These are phyloP conservation scores for Caiman crocodilus DNA, from an alignment of 2,797 vertebrate genomes.

Conservation along the genomic window DNA sequence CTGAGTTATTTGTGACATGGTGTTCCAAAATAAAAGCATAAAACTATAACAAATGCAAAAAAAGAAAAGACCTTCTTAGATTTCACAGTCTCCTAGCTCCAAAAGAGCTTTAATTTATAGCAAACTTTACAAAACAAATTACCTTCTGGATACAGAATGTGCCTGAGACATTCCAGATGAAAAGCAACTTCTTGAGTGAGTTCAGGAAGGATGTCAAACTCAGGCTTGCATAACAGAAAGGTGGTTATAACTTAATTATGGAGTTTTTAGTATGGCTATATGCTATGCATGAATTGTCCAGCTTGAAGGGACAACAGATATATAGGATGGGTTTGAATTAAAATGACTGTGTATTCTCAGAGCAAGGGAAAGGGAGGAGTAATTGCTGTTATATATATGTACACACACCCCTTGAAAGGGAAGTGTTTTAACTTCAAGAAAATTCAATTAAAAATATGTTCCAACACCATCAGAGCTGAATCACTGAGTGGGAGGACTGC, in stretches of 20 bases:
- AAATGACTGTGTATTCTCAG: neutral
- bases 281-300: neutral
- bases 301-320: neutral
- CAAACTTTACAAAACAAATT: neutral
- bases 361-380: rapidly evolving
- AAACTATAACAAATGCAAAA: neutral
- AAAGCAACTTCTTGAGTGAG: neutral
- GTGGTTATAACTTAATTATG: neutral
- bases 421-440: neutral
- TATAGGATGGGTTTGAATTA: neutral
- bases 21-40: neutral
- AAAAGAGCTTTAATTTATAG: neutral
- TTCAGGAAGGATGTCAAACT: neutral
- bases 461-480: neutral
- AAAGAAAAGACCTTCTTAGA: neutral
- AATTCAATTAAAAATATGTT: neutral
- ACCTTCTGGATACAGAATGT: neutral
- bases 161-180: neutral
- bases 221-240: neutral
- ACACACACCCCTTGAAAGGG: rapidly evolving
- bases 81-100: too few relatives aligned
- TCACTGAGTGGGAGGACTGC: neutral
- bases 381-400: rapidly evolving
- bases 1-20: neutral
- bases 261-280: neutral